A percentile compares a stretch with the other conserved stretches of the same genome.
phyloP scores from a whole-genome alignment of 37 sponge, comb jelly and placozoan genomes.

The Theonella swinhoei region DNA sequence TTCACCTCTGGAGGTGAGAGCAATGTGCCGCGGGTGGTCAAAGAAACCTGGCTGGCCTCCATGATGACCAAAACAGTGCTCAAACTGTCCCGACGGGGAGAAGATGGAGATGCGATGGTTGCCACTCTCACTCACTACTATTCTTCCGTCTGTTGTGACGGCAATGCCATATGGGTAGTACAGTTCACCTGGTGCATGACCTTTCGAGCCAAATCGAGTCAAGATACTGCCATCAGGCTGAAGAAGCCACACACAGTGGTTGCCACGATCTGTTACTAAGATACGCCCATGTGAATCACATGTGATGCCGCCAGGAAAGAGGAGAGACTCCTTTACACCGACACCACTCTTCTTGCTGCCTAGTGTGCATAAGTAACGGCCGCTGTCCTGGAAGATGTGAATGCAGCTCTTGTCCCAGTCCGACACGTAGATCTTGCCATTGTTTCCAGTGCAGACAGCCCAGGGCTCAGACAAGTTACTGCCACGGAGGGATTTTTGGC shows the following conservation, averaged over 20 bases:
- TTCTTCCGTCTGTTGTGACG: background rate
- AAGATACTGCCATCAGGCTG: constrained; percentile 4
- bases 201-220: background rate
- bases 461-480: background rate
- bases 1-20: constrained; percentile 9
- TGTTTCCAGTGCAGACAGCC: background rate
- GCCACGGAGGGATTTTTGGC: constrained; percentile 14
- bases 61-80: constrained; percentile 39
- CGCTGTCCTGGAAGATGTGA: constrained; percentile 5
- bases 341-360: background rate
- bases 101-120: constrained; percentile 25
- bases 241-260: constrained; percentile 12
- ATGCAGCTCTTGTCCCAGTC: constrained; percentile 1
- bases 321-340: background rate
- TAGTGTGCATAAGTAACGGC: background rate
- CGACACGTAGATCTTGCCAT: background rate
- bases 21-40: constrained; percentile 31
- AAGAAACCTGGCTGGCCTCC: constrained; percentile 51
- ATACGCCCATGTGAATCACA: constrained; percentile 7
- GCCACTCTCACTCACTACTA: constrained; percentile 22
- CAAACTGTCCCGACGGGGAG: constrained; percentile 5
- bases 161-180: constrained; percentile 20
- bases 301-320: background rate
- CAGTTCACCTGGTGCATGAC: constrained; percentile 22
- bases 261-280: constrained; percentile 7